Base-by-base conservation (phyloP, 1,140 invertebrate species). In the Cylas formicarius region DNA sequence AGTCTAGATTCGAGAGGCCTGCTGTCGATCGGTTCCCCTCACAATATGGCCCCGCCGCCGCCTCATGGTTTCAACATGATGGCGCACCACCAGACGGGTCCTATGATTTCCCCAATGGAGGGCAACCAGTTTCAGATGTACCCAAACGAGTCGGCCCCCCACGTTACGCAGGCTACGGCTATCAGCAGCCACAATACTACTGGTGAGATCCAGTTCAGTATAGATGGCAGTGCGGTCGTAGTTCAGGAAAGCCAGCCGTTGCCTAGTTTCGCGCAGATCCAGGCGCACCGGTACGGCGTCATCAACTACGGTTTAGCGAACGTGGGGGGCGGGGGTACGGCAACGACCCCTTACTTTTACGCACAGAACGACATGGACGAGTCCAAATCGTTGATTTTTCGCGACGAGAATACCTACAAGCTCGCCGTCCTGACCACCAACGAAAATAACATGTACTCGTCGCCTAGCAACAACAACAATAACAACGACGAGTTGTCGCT, bases 71-170 rank as follows among this genome's bases (percentile, higher is more conserved):
- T 57, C 57, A 55, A 49, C 39, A 53, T 55, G 50, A 64, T 68
- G 51, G 67, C 71, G 58, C 69, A 69, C 18, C 68, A 70, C 44
- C 68, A 71, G 43, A 53, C 57, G 65, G 69, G 72, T 52, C 72
- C 73, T 67, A 73, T 74, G 71, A 72, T 72, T 57, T 71, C 68
- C 76, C 33, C 44, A 14, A 47, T 47, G 44, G 44, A 47, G 8
- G 44, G 22, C n/a, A 72, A 65, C 44, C 72, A 77, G 75, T 72
- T 72, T 68, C 71, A 73, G 73, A 73, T 67, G 69, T 81, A 82
- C 81, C 81, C 81, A 82, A 82, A 83, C 81, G 80, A 68, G 72
- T 77, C 76, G 76, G 77, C 81, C 81, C 80, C 81, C 80, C 80
- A 82, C 81, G 80, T 81, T 82, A 81, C 75, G 76, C 79, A 81